Evolutionary conservation across 2,888 invertebrate genomes (phyloP).

Genomic region (Ferdinandea cuprea): DNA sequence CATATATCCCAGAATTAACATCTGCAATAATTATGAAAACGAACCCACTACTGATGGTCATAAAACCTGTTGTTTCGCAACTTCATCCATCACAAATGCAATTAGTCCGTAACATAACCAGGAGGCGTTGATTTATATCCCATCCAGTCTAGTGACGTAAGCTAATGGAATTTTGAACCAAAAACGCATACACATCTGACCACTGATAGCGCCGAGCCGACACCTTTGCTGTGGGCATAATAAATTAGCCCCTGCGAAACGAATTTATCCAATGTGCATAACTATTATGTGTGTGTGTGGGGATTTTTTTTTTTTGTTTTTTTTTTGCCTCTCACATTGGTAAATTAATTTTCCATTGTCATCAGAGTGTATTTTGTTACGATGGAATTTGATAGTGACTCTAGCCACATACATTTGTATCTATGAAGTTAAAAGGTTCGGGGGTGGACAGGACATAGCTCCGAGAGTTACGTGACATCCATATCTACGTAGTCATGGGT

Average conservation of each 20-base stretch:
- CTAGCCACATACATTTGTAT: neutral
- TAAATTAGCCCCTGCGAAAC: slow-evolving; percentile 31
- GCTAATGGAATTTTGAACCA: slow-evolving; percentile 14
- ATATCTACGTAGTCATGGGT: too few species aligned
- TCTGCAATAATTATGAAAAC: too few species aligned
- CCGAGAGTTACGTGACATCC: too few species aligned
- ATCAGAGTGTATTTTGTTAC: too few species aligned
- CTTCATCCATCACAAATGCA: neutral
- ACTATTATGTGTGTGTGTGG: too few species aligned
- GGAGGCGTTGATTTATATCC: slow-evolving; percentile 9
- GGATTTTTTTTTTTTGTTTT: too few species aligned
- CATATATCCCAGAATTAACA: too few species aligned
- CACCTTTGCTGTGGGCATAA: slow-evolving; percentile 24
- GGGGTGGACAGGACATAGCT: too few species aligned
- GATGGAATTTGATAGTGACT: neutral
- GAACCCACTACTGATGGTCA: too few species aligned
- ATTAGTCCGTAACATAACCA: neutral
- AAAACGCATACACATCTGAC: slow-evolving; percentile 3
- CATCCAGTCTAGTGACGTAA: slow-evolving; percentile 7
- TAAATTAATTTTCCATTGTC: too few species aligned
- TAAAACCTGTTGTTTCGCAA: neutral
- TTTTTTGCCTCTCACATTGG: too few species aligned
- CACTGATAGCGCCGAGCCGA: neutral
- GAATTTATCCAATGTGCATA: neutral
- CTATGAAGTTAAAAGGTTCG: too few species aligned